Percentiles rank a stretch among this genome's conserved stretches.
phyloP scores from a whole-genome alignment of 35 echinoderm and acorn worm species.

The Ophiothrix spiculata region DNA sequence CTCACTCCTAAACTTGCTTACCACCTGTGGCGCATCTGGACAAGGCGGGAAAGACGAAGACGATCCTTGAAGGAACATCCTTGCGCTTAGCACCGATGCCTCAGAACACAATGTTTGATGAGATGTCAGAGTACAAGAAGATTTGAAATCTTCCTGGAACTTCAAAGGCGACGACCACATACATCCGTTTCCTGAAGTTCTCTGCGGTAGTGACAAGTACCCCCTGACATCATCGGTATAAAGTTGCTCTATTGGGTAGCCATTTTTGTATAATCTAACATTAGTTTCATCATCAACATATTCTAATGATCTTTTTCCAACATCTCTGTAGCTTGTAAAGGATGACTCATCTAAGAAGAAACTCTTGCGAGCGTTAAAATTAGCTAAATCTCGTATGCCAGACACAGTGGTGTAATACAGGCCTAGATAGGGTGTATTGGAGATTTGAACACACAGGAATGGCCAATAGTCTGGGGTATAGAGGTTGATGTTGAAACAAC shows the following conservation, averaged over 20 bases:
- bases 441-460: conserved; percentile 77
- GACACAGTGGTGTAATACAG: conserved; percentile 56
- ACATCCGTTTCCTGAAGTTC: conserved; percentile 41
- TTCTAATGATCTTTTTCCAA: conserved; percentile 46
- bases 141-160: conserved; percentile 59
- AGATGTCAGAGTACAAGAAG: conserved; percentile 36
- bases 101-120: conserved; percentile 41
- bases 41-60: conserved; percentile 64
- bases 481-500: conserved; percentile 48
- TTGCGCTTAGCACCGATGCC: conserved; percentile 67
- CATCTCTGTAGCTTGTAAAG: conserved; percentile 72
- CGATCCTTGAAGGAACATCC: conserved; percentile 57
- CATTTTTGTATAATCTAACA: conserved; percentile 47
- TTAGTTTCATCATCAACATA: conserved; percentile 1
- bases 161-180: conserved; percentile 63
- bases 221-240: conserved; percentile 52
- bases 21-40: conserved; percentile 54
- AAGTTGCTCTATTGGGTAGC: conserved; percentile 62
- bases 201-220: conserved; percentile 56
- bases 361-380: conserved; percentile 49
- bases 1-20: conserved; percentile 36
- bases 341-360: not conserved
- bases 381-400: conserved; percentile 35
- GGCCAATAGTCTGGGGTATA: conserved; percentile 75
- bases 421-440: conserved; percentile 75